These are phyloP conservation scores for Thunnus thynnus DNA, from an alignment of 2,113 vertebrate genomes.

Conservation along the genomic window DNA sequence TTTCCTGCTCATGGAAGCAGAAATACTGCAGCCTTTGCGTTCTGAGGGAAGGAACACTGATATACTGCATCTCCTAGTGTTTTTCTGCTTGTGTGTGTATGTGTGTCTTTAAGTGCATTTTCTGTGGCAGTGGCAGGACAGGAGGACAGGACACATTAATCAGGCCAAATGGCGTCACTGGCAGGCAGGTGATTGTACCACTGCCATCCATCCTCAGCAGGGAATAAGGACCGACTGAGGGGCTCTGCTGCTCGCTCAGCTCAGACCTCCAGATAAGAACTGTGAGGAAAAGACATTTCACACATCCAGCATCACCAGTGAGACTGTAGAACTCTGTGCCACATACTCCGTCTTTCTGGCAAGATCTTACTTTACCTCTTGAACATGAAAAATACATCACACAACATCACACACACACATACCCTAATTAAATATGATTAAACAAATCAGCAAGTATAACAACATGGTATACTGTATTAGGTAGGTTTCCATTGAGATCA, in stretches of 20 bases:
- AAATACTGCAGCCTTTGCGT: constrained; percentile 59
- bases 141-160: constrained; percentile 33
- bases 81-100: neutral
- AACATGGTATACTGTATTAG: too few species aligned
- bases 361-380: neutral
- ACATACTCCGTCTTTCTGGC: neutral
- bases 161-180: constrained; percentile 30
- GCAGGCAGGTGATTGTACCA: constrained; percentile 4
- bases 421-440: neutral
- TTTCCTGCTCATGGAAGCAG: constrained; percentile 51
- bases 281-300: neutral
- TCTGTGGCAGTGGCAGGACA: neutral
- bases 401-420: neutral
- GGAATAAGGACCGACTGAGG: constrained; percentile 8
- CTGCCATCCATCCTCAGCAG: constrained; percentile 24
- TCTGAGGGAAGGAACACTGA: constrained; percentile 20
- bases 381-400: neutral
- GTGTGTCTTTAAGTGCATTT: neutral
- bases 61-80: constrained; percentile 7
- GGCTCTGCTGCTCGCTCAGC: constrained; percentile 14
- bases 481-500: too few species aligned
- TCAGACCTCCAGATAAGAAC: constrained; percentile 5
- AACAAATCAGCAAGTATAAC: too few species aligned
- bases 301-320: neutral
- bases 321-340: neutral